Base-by-base conservation (phyloP, 2,797 vertebrate genomes). In the Lithobates pipiens region DNA sequence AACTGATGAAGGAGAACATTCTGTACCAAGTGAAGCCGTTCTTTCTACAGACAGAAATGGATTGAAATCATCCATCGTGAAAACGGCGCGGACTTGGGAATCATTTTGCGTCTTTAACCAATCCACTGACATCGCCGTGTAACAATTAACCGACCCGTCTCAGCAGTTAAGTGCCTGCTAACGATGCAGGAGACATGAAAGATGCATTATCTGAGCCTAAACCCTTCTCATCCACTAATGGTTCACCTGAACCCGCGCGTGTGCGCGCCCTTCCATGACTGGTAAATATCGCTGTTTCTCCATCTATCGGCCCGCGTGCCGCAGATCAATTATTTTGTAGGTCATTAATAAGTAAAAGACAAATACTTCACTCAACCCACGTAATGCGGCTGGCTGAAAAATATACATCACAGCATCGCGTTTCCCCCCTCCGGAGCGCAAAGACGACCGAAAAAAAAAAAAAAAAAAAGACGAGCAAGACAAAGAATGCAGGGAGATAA, bases 271-370 rank as follows among this genome's bases (percentile, higher is more conserved):
- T 68, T 32, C 9, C 63, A 5, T 57, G 25, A 10, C 7, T 25
- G 42, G 54, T n/a, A 61, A 23, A 61, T 9, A 61, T 61, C 8
- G 54, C 54, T 9, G 18, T 61, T 23, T 23, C 54, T 29, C 25
- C 27, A 5, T 11, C 25, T 67, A 5, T 11, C 27, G 61, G 61
- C 15, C 61, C 7, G 23, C 63, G 9, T 2, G 63, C 63, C 23
- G 65, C 11, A 29, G 65, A 67, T 67, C 65, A 67, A 67, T 67
- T 67, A 36, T 81, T 61, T 61, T 57, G n/a, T n/a, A 39, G 79
- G 5, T 69, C 29, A 29, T 70, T 80, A 57, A 72, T 36, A 72
- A 72, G 32, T 72, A 16, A 61, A 39, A n/a, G 7, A 71, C 5
- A n/a, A 61, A 72, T 32, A 68, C 29, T 36, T 27, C 34, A 63